Evolutionary conservation across 2,113 vertebrate genomes (phyloP).

Genomic region (Sisor rabdophorus): DNA sequence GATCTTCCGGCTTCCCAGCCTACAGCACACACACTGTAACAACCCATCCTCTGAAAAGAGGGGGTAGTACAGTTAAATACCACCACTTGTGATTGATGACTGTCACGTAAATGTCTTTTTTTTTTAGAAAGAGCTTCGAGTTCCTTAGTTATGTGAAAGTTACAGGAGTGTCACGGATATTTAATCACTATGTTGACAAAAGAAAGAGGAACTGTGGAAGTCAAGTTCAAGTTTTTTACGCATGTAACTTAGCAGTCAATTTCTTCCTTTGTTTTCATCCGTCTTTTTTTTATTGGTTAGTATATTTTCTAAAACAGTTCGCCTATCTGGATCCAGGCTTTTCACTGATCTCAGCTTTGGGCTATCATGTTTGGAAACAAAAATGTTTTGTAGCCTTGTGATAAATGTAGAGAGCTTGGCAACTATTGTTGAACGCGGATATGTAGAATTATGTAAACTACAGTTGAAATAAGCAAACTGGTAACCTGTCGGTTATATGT

Average conservation of each 20-base stretch:
- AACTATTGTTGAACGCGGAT: not conserved
- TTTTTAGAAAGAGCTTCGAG: not conserved
- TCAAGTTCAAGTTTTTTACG: not conserved
- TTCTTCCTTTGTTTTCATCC: not conserved
- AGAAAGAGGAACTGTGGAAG: conserved; percentile 27
- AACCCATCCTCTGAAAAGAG: no score
- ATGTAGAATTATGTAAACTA: not conserved
- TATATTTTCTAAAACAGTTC: no score
- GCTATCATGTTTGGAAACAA: not conserved
- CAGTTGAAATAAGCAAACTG: not conserved
- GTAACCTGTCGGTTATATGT: not conserved
- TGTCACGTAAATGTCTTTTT: not conserved
- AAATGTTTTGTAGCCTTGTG: not conserved
- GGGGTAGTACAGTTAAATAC: not conserved
- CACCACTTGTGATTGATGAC: not conserved
- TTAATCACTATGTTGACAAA: not conserved
- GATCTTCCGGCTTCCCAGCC: conserved; percentile 1
- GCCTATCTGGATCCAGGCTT: not conserved
- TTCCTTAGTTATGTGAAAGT: not conserved
- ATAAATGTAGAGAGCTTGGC: conserved; percentile 8
- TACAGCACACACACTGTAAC: not conserved
- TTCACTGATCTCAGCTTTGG: not conserved
- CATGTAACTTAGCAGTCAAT: not conserved
- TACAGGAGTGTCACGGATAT: conserved; percentile 8
- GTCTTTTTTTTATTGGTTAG: not conserved